Evolutionary conservation across 2,797 vertebrate genomes (phyloP).

Genomic region (Nyctalus aviator): DNA sequence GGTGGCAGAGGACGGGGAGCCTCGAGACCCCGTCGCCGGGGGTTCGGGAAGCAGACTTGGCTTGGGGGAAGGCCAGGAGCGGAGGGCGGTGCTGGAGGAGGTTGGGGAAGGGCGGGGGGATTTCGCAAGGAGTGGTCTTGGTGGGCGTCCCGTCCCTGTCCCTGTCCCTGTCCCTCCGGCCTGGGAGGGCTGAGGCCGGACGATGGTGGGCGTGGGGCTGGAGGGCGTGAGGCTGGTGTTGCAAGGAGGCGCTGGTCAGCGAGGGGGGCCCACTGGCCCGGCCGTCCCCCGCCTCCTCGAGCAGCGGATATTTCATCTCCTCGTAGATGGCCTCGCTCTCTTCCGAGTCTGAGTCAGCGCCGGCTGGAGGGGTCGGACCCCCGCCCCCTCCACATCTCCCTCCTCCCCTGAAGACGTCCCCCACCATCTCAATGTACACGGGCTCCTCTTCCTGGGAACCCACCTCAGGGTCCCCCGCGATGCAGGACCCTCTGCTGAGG

Average conservation of each 20-base stretch:
- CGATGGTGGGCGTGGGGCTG: constrained; percentile 88
- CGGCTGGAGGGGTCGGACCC: constrained; percentile 79
- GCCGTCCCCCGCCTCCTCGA: constrained; percentile 90
- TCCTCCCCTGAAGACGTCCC: constrained; percentile 91
- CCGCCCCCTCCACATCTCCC: constrained; percentile 83
- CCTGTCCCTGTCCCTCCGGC: constrained; percentile 80
- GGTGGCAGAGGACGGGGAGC: constrained; percentile 87
- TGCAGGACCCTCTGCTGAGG: constrained; percentile 80
- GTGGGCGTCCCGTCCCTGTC: constrained; percentile 83
- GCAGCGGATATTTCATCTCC: constrained; percentile 95
- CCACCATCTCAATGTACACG: constrained; percentile 97
- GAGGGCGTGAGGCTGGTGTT: constrained; percentile 82
- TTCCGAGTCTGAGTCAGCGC: constrained; percentile 94
- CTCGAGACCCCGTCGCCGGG: constrained; percentile 86
- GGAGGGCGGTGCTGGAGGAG: constrained; percentile 95
- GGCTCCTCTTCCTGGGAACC: constrained; percentile 91
- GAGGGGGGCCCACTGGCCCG: constrained; percentile 48
- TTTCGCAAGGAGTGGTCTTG: constrained; percentile 93
- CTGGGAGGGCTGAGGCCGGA: constrained; percentile 78
- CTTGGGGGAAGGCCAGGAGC: constrained; percentile 94
- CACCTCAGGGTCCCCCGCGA: constrained; percentile 76
- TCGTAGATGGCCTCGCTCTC: constrained; percentile 97
- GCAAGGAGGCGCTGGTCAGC: constrained; percentile 86
- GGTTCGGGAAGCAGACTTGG: constrained; percentile 83
- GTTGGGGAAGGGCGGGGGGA: constrained; percentile 96